Evolutionary conservation across 2,113 vertebrate species (phyloP).

Genomic region (Petromus typicus): DNA sequence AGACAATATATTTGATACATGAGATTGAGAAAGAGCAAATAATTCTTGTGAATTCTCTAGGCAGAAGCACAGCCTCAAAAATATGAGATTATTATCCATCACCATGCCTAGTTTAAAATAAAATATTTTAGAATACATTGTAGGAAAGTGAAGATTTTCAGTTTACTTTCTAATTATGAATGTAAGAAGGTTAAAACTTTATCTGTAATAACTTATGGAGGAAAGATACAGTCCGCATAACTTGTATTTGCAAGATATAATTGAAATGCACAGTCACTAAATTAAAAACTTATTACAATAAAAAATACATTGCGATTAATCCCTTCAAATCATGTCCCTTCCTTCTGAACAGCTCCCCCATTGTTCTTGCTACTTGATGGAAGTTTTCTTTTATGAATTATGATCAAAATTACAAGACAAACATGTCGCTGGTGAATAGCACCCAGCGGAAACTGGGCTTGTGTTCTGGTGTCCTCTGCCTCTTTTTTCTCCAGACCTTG

Average conservation of each 20-base stretch:
- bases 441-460: background rate
- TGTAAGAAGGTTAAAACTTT: background rate
- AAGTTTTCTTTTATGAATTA: background rate
- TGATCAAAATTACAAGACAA: too few relatives aligned
- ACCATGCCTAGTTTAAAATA: background rate
- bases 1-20: background rate
- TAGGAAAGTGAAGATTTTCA: background rate
- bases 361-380: background rate
- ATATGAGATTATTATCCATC: background rate
- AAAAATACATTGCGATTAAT: background rate
- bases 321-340: background rate
- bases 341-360: background rate
- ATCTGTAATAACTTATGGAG: background rate
- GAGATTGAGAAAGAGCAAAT: background rate
- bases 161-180: background rate
- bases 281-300: background rate
- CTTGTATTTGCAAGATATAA: background rate
- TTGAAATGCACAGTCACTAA: background rate
- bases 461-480: background rate
- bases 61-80: background rate
- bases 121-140: background rate
- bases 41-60: background rate
- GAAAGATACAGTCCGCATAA: background rate
- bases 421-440: background rate
- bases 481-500: background rate